These are phyloP conservation scores for Leptoteleia sp. DNA, from an alignment of 1,140 invertebrate genomes.

Conservation along the genomic window DNA sequence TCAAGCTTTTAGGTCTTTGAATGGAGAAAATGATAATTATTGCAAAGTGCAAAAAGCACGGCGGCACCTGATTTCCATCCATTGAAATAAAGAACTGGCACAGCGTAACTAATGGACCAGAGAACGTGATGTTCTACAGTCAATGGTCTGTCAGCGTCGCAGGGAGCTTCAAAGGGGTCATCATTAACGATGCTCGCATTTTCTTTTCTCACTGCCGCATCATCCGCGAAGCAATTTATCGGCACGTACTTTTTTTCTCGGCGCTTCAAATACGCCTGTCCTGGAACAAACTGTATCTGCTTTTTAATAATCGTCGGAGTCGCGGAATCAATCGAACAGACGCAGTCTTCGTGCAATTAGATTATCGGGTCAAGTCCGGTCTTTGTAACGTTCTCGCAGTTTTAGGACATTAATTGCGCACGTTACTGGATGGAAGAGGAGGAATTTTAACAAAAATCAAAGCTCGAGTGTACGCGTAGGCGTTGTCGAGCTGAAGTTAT, in stretches of 20 bases:
- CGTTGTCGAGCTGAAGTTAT: too few species aligned
- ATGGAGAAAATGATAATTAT: conserved; percentile 19
- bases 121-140: conserved; percentile 80
- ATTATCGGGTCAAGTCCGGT: too few species aligned
- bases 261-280: conserved; percentile 74
- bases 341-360: too few species aligned
- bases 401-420: too few species aligned
- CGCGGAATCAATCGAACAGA: neutral
- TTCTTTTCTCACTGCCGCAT: conserved; percentile 39
- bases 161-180: conserved; percentile 75
- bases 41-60: conserved; percentile 14
- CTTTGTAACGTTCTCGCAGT: too few species aligned
- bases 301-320: conserved; percentile 2
- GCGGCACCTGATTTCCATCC: conserved; percentile 77
- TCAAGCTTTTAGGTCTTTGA: neutral
- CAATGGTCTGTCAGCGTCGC: conserved; percentile 70
- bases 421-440: too few species aligned
- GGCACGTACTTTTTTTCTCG: conserved; percentile 70
- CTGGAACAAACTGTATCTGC: conserved; percentile 66
- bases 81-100: conserved; percentile 84
- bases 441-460: too few species aligned
- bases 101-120: conserved; percentile 82
- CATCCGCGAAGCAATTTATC: conserved; percentile 59
- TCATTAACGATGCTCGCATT: conserved; percentile 60
- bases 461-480: too few species aligned